Evolutionary conservation across 35 echinoderm and acorn worm species (phyloP), one percentile per base, ranked within the genome.

Genomic region (Ophiothrix spiculata): DNA sequence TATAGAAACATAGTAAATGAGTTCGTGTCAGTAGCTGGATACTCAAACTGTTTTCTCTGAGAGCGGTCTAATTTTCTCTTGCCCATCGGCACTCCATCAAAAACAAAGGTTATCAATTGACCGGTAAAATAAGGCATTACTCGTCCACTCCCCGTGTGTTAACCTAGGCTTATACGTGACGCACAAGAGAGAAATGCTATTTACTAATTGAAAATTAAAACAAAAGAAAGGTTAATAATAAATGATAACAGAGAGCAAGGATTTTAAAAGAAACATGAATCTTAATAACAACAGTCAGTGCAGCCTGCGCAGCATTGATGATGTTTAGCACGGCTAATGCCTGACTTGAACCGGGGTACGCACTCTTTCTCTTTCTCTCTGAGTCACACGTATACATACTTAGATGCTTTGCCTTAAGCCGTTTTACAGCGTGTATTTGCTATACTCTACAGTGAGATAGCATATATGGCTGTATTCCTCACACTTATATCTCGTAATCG

Each of bases 121-220:
- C 60, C 60, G 25, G 4, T 69, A 69, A 69, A 6, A 2, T 69
- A 69, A 6, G 60, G 60, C 4, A 12, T 69, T 15, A 15, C 8
- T 15, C n/a, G 4, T 69, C 60, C 60, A 69, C 60, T 69, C 60
- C 60, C 60, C 60, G 6, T 69, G 60, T 69, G 60, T 69, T 69
- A 69, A n/a, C 60, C 60, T 69, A 69, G 29, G 60, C 60, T 69
- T 15, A 69, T 69, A 69, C 60, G 60, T 69, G 60, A 69, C 60
- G 29, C 60, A n/a, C 60, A 69, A n/a, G 25, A 69, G 60, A 69
- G 16, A 12, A 69, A 15, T 2, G 17, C 60, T 69, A 69, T 69
- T 69, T 69, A 69, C 60, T 69, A 69, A 69, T 69, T 69, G 60
- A 69, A 69, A 69, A 69, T 69, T 69, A 69, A 69, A 69, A 69